Base-by-base conservation (phyloP, 1,140 invertebrate species). In the Maniola jurtina region DNA sequence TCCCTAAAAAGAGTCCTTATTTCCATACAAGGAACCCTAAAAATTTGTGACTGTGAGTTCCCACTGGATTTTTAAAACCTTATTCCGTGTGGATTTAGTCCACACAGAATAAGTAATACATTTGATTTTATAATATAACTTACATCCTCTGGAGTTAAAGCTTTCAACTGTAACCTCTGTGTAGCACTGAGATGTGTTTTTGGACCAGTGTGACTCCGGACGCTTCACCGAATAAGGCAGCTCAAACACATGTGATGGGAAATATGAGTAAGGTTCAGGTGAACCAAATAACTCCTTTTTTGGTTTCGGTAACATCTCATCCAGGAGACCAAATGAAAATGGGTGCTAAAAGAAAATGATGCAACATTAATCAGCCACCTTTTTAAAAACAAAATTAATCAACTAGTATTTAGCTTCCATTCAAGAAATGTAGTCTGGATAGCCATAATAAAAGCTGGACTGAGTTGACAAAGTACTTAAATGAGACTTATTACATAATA, bases 181-280 rank as follows among this genome's bases (percentile, higher is more conserved):
- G 62, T 81, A 85, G 38, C 63, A 75, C 52, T 76, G 71, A 57
- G 81, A 81, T 33, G 69, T 75, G 8, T 76, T 60, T 6, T 60
- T 76, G 8, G 79, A 65, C n/a, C 79, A 57, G 13, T 61, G 1
- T 34, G 60, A 34, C 11, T 50, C 78, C 57, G 77, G 72, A 2
- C 69, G 52, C 61, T 79, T 84, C 6, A 91, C 69, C 9, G 84
- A 79, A 65, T 76, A 92, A 57, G 89, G 89, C 58, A 92, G 62
- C 57, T 90, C 80, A 81, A 92, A 92, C 15, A 92, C 75, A 75
- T 91, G 81, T 7, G 83, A 75, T 15, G 91, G 91, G 71, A 72
- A 92, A 56, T 88, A 87, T 54, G 87, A 60, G 72, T 92, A 92
- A 25, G 91, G 91, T 57, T 89, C 78, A n/a, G 86, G 78, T 9